Conservation (phyloP, 2,113 vertebrate genomes). For the Amblyopsis rosae region DNA sequence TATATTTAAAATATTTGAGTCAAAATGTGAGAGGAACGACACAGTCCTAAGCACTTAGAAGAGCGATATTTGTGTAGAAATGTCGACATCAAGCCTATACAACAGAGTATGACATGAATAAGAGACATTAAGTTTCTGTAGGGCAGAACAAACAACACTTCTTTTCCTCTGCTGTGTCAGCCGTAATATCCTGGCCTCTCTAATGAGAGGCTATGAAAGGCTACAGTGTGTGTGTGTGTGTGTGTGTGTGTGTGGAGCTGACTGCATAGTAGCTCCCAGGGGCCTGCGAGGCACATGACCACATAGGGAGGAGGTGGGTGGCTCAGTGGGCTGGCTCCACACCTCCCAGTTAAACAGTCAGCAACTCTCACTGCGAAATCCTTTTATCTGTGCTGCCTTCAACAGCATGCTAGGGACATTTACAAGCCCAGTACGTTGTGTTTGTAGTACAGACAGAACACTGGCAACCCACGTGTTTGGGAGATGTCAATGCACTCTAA, state of each 20-base stretch:
- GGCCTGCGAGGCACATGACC: slow-evolving; percentile 35
- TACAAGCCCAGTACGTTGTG: background rate
- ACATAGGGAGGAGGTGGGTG: slow-evolving; percentile 24
- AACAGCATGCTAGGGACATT: background rate
- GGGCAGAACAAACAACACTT: slow-evolving; percentile 39
- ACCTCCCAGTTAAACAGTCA: slow-evolving; percentile 35
- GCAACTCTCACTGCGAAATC: slow-evolving; percentile 30
- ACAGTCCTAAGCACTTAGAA: too few relatives aligned
- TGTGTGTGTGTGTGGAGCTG: slow-evolving; percentile 10
- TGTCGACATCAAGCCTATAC: background rate
- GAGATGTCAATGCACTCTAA: background rate
- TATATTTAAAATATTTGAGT: background rate
- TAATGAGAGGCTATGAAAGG: slow-evolving; percentile 55
- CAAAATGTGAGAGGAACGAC: too few relatives aligned
- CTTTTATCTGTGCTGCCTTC: slow-evolving; percentile 27
- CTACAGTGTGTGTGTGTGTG: slow-evolving; percentile 42
- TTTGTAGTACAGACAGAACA: slow-evolving; percentile 10
- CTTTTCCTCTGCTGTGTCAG: slow-evolving; percentile 40
- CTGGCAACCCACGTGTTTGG: slow-evolving; percentile 27
- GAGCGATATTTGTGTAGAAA: background rate
- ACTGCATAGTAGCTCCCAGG: slow-evolving; percentile 31
- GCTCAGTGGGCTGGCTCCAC: slow-evolving; percentile 15
- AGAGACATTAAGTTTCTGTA: background rate
- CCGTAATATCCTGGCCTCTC: slow-evolving; percentile 33
- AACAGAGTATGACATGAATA: background rate